Base-by-base conservation (phyloP, 2,888 invertebrate genomes). In the Thyatira batis region DNA sequence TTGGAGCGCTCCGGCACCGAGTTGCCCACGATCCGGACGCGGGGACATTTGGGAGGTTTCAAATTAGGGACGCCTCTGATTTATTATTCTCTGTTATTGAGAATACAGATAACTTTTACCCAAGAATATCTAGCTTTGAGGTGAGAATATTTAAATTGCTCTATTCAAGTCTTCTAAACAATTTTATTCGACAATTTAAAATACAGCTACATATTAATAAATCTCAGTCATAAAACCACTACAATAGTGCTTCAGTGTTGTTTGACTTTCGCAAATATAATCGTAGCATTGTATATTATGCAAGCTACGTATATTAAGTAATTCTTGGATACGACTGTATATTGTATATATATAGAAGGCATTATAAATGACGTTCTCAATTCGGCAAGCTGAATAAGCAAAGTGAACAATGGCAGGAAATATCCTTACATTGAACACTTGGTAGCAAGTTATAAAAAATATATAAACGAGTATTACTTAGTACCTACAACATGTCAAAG, bases 321-420 rank as follows among this genome's bases (percentile, higher is more conserved):
- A 67, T 67, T 53, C 58, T 61, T 58, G 51, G 51, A 50, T 63
- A 60, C 55, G 53, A 49, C 50, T 59, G 61, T 64, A 67, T 57
- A 67, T 63, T 73, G 52, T 55, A 61, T 55, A 59, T 57, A 54
- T 59, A 65, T 65, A 65, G 67, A 70, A 56, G 69, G 61, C 69
- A 67, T 65, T 48, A 10, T 64, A 57, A 61, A 55, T 65, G 60
- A 63, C 68, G 60, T 57, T 64, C 65, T 71, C 63, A 70, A 73
- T 79, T 80, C 67, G 71, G 73, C 70, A 63, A 72, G 64, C 71
- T 65, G 70, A 68, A 65, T 65, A 70, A 74, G 65, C 69, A 67
- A 57, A 58, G 57, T 58, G 71, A 71, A 84, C 83, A 84, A 85
- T 79, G 76, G 63, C 80, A 82, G 83, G 81, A 82, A 82, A 72